Evolutionary conservation across 2,113 vertebrate species (phyloP), one percentile per base, ranked within the genome.

Genomic region (Clarias batrachus): DNA sequence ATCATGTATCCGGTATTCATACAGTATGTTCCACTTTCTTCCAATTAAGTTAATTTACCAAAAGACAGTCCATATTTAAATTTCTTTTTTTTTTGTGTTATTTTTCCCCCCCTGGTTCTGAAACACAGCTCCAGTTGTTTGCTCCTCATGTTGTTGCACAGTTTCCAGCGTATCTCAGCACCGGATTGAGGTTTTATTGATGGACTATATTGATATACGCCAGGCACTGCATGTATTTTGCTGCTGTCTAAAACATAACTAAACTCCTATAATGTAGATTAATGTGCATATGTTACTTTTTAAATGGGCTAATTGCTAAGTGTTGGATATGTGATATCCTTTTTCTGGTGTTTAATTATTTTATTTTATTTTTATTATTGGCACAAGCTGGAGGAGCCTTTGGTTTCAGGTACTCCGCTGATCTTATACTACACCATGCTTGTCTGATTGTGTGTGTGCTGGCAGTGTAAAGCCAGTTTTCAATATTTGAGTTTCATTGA

Each of bases 231-330:
- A 84, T 57, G n/a, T 10, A 76, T 19, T 48, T 48, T 41, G 52
- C 76, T 86, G 70, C 84, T 86, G 27, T 14, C 60, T 68, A 80
- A 37, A 66, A 68, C 78, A 80, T 57, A 73, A 70, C 66, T 33
- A 33, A 56, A 56, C 52, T 74, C 14, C 14, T 74, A 25, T 60
- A 17, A 19, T 62, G 4, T 63, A 19, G 71, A 5, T 27, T 76
- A n/a, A 84, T 48, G 4, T 85, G 23, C 23, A 27, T 48, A 56
- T 23, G 37, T 56, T 66, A 14, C 30, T 77, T 74, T 85, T 79
- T 79, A 63, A 79, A 63, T 37, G 10, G 6, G 27, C 78, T 80
- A 30, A 85, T 62, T 48, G 0, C 14, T 74, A 17, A 59, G 73
- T 82, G 13, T 27, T 68, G 23, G 8, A 27, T 12, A 65, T 83